phyloP scores from a whole-genome alignment of 2,113 vertebrate species.

The Taxidea taxus region DNA sequence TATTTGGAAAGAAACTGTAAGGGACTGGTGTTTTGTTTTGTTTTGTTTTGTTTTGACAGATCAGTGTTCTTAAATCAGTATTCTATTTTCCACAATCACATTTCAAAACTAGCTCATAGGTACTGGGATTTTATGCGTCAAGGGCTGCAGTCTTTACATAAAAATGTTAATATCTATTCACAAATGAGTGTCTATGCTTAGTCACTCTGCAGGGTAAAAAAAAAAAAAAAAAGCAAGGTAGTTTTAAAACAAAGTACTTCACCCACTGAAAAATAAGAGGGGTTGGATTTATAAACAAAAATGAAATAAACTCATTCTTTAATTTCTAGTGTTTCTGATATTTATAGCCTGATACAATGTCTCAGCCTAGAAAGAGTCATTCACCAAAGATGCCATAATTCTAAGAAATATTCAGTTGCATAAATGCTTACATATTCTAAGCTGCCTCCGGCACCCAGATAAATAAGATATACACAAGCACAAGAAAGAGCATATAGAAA shows the following conservation, averaged over 20 bases:
- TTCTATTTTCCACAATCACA: background rate
- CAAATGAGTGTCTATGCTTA: background rate
- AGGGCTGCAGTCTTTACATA: background rate
- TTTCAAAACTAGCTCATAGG: background rate
- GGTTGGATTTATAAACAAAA: slow-evolving; percentile 24
- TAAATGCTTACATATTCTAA: slow-evolving; percentile 49
- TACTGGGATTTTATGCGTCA: background rate
- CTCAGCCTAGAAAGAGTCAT: background rate
- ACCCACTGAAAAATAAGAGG: background rate
- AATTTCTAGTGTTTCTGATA: slow-evolving; percentile 20
- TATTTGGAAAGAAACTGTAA: background rate
- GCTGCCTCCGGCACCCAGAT: slow-evolving; percentile 2
- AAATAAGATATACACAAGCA: slow-evolving; percentile 23
- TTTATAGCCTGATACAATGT: slow-evolving; percentile 19
- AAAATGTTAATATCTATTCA: background rate
- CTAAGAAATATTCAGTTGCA: background rate
- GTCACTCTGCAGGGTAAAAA: background rate
- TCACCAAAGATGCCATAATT: slow-evolving; percentile 32
- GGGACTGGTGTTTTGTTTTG: background rate
- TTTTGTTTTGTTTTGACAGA: background rate
- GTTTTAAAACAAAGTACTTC: slow-evolving; percentile 5
- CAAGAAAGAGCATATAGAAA: background rate
- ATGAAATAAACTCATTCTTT: background rate
- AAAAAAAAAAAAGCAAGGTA: background rate
- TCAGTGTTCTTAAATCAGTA: background rate